These are phyloP conservation scores for Anguilla obscura DNA, from an alignment of 2,797 vertebrate genomes.

Conservation along the genomic window DNA sequence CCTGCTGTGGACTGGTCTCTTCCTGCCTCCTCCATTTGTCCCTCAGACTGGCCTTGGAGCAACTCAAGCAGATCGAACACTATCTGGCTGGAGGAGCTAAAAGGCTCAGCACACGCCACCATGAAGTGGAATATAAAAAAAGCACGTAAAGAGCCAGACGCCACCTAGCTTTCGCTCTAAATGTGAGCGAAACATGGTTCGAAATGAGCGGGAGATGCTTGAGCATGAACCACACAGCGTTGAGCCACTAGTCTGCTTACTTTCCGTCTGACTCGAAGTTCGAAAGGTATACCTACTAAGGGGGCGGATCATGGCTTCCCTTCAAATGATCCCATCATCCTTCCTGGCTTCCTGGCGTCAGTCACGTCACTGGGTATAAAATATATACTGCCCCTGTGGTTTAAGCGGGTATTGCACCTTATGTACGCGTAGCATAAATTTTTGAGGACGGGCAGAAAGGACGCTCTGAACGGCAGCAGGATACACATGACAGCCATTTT, in stretches of 20 bases:
- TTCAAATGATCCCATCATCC: no score
- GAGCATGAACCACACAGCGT: neutral
- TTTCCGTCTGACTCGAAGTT: no score
- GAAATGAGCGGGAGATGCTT: conserved; percentile 7
- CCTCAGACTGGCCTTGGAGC: conserved; percentile 51
- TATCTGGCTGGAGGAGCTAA: conserved; percentile 52
- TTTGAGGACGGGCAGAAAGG: no score
- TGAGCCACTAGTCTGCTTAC: neutral
- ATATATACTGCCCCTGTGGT: no score
- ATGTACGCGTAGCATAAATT: no score
- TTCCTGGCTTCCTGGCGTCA: no score
- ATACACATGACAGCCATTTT: no score
- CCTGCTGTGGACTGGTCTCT: conserved; percentile 27
- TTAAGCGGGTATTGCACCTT: no score
- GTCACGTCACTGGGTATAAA: no score
- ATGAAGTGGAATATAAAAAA: conserved; percentile 50
- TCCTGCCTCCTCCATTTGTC: conserved; percentile 57
- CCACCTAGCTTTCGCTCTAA: neutral
- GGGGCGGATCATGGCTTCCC: no score
- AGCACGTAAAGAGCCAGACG: neutral
- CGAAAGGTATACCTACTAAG: no score
- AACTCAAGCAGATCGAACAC: conserved; percentile 61
- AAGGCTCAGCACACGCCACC: conserved; percentile 43
- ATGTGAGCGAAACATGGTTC: neutral
- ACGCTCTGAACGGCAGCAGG: no score